Percentiles rank a stretch among this genome's conserved stretches.
phyloP scores from a whole-genome alignment of 2,888 invertebrate genomes.

The Timema cristinae region DNA sequence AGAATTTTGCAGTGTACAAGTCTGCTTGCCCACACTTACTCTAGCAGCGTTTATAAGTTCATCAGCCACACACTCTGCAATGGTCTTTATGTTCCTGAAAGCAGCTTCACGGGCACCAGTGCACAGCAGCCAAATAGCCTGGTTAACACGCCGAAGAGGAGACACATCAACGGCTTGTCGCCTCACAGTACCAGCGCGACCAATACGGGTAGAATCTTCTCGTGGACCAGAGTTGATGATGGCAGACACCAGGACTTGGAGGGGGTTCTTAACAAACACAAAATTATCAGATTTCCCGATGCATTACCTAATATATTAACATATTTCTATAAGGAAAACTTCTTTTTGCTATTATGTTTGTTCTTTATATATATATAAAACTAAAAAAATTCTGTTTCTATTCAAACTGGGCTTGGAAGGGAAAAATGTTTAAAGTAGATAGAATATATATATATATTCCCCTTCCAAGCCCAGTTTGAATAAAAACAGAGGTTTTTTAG shows the following conservation, averaged over 20 bases:
- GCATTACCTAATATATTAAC: neutral
- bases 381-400: no score
- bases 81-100: slow-evolving; percentile 99
- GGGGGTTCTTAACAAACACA: slow-evolving; percentile 50
- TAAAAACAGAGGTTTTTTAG: no score
- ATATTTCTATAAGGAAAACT: no score
- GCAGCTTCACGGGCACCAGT: slow-evolving; percentile 99
- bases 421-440: no score
- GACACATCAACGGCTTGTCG: slow-evolving; percentile 99
- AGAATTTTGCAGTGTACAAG: neutral
- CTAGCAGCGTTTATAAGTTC: slow-evolving; percentile 99
- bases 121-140: slow-evolving; percentile 98
- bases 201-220: slow-evolving; percentile 99
- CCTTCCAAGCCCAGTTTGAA: no score
- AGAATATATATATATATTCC: no score
- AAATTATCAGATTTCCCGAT: slow-evolving; percentile 13
- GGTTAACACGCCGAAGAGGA: slow-evolving; percentile 96
- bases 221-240: slow-evolving; percentile 99
- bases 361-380: no score
- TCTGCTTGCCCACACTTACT: slow-evolving; percentile 47
- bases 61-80: slow-evolving; percentile 99
- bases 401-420: no score
- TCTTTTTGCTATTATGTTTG: no score
- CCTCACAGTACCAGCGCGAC: slow-evolving; percentile 99
- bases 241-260: slow-evolving; percentile 87